These are phyloP conservation scores for Aix galericulata DNA, from an alignment of 2,113 vertebrate genomes.

Conservation along the genomic window DNA sequence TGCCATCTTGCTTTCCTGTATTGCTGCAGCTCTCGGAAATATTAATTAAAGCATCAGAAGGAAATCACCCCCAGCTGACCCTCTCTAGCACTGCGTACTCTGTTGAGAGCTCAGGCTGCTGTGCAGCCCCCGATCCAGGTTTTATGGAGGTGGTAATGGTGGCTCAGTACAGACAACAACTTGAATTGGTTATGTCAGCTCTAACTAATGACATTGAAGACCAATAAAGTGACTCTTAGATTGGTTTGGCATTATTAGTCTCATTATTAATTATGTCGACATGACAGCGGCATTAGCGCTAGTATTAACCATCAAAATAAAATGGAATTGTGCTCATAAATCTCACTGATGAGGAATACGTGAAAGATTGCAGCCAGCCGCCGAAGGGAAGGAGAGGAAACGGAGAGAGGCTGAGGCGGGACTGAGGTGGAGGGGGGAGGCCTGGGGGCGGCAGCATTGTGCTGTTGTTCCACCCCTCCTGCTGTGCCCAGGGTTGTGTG, in stretches of 20 bases:
- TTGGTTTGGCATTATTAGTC: slow-evolving; percentile 50
- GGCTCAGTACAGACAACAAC: neutral
- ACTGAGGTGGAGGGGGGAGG: neutral
- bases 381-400: neutral
- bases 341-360: slow-evolving; percentile 17
- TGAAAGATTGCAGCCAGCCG: slow-evolving; percentile 26
- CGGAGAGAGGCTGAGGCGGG: neutral
- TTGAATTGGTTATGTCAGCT: slow-evolving; percentile 56
- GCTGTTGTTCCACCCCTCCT: neutral
- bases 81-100: neutral
- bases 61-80: neutral
- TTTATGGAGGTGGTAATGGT: neutral
- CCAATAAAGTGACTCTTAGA: slow-evolving; percentile 50
- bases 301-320: slow-evolving; percentile 62
- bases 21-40: neutral
- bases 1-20: neutral
- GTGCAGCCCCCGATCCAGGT: neutral
- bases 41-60: neutral
- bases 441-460: neutral
- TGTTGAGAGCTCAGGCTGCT: neutral
- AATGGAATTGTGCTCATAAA: slow-evolving; percentile 58
- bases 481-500: neutral
- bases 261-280: slow-evolving; percentile 65
- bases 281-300: slow-evolving; percentile 39
- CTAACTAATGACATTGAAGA: slow-evolving; percentile 41